Conservation (phyloP, 2,888 invertebrate species). For the Archaeoteleia sp. region DNA sequence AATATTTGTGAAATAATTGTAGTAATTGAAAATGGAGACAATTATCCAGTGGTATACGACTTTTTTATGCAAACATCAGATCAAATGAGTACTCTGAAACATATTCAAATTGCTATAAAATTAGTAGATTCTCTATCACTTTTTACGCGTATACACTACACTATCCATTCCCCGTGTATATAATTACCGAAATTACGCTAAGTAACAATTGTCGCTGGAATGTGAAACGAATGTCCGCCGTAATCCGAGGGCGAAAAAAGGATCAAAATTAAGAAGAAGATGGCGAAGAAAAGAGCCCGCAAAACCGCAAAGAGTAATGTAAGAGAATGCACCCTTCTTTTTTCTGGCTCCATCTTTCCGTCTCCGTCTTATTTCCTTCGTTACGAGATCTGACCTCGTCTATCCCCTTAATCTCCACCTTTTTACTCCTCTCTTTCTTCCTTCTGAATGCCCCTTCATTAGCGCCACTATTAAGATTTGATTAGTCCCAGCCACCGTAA, state of each 20-base stretch:
- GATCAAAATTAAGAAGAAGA: conserved; percentile 15
- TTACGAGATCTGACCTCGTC: conserved; percentile 6
- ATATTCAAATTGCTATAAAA: no score
- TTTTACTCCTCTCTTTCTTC: conserved; percentile 20
- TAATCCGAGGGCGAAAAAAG: conserved; percentile 52
- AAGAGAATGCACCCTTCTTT: conserved; percentile 39
- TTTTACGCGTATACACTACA: no score
- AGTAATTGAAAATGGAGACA: no score
- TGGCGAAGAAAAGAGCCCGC: conserved; percentile 28
- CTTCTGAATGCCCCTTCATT: conserved; percentile 64
- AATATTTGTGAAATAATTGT: no score
- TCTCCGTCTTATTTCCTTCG: neutral
- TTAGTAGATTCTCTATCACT: no score
- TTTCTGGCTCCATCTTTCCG: no score
- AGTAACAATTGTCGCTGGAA: conserved; percentile 39
- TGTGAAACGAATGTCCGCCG: conserved; percentile 65
- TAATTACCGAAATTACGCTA: conserved; percentile 9
- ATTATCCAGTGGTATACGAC: no score
- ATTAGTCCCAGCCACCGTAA: conserved; percentile 62
- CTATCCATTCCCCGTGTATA: conserved; percentile 1
- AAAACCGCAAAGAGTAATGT: conserved; percentile 65
- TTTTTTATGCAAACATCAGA: no score
- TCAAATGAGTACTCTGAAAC: no score
- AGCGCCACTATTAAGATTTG: conserved; percentile 72
- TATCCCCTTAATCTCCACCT: conserved; percentile 39